A percentile compares a stretch with the other conserved stretches of the same genome.
These are phyloP conservation scores for Podabrus alpinus DNA, from an alignment of 2,888 invertebrate genomes.

Conservation along the genomic window DNA sequence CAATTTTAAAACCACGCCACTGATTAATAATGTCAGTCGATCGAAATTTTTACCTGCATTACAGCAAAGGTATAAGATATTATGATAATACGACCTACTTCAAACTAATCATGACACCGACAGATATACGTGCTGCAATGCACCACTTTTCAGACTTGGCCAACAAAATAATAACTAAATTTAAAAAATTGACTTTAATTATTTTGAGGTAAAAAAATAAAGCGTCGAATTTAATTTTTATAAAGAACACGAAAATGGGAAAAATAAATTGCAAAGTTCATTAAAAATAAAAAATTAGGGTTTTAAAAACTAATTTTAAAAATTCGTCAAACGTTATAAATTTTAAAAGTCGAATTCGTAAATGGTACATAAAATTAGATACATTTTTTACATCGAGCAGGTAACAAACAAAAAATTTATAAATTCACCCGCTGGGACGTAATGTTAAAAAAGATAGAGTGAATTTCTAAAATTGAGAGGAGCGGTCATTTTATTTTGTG, in stretches of 20 bases:
- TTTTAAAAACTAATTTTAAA: background rate
- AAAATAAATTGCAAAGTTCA: background rate
- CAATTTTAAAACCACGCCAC: constrained; percentile 21
- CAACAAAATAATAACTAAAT: constrained; percentile 21
- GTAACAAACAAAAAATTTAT: constrained; percentile 19
- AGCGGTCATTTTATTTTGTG: constrained; percentile 47
- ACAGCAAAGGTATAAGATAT: constrained; percentile 45
- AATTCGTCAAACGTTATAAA: background rate
- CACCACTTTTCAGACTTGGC: constrained; percentile 32
- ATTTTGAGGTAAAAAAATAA: constrained; percentile 7
- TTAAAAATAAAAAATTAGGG: background rate
- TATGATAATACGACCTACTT: constrained; percentile 51
- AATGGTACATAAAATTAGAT: background rate
- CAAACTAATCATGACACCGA: constrained; percentile 48
- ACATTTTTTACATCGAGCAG: constrained; percentile 3
- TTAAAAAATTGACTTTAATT: constrained; percentile 6
- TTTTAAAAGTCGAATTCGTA: background rate
- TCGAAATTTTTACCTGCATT: constrained; percentile 47
- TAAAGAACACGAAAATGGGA: background rate
- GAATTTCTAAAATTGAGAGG: constrained; percentile 44
- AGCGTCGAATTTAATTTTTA: background rate
- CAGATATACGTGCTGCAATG: constrained; percentile 44
- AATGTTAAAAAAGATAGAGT: constrained; percentile 45
- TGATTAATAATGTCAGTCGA: constrained; percentile 28
- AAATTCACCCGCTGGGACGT: constrained; percentile 44